These are phyloP conservation scores for Muscicapa striata DNA, from an alignment of 2,797 vertebrate species.

Conservation along the genomic window DNA sequence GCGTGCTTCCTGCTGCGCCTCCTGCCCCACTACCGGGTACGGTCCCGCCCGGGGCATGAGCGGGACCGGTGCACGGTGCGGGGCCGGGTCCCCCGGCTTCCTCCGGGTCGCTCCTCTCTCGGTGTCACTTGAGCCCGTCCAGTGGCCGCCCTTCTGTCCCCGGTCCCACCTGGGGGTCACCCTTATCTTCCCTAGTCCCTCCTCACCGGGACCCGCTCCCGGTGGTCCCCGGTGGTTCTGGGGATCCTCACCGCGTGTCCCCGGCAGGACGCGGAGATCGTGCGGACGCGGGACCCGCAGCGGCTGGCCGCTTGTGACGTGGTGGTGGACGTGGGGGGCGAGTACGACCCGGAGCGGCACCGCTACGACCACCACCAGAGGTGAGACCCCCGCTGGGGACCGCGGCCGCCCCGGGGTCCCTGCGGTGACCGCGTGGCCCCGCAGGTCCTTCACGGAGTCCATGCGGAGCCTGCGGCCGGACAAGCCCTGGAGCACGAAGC, in stretches of 20 bases:
- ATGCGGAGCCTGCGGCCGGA: constrained; percentile 87
- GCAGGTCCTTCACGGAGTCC: constrained; percentile 85
- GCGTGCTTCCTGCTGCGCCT: constrained; percentile 90
- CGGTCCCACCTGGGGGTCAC: background rate
- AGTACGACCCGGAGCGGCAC: constrained; percentile 86
- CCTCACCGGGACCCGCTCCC: background rate
- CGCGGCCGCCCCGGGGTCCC: background rate
- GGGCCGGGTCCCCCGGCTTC: rapidly evolving
- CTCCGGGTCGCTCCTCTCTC: background rate
- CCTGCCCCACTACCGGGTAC: constrained; percentile 87
- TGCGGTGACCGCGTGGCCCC: background rate
- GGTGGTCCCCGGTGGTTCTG: no score
- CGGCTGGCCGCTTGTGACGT: constrained; percentile 86
- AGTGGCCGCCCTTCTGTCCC: no score
- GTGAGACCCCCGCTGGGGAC: constrained; percentile 53
- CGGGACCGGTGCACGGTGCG: background rate
- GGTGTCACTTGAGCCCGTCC: no score
- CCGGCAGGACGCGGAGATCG: background rate
- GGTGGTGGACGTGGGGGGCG: constrained; percentile 93
- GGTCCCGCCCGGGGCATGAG: background rate
- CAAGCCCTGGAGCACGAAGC: constrained; percentile 91
- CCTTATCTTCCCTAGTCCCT: background rate
- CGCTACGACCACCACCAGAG: constrained; percentile 97
- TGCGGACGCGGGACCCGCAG: constrained; percentile 86
- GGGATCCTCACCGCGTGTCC: background rate